Evolutionary conservation across 2,113 vertebrate species (phyloP).

Genomic region (cattle (Bos taurus)): ARS-UCD2.0 NC_037331.1:103555001-103555500

Average conservation of each 20-base stretch:
- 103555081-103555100: conserved; percentile 99
- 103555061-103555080: conserved; percentile 96
- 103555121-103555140: conserved; percentile 93
- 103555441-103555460: not conserved
- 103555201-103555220: conserved; percentile 91
- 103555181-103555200: conserved; percentile 98
- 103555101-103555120: conserved; percentile 94
- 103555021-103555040: conserved; percentile 13
- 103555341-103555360: not conserved
- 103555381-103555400: not conserved
- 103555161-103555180: conserved; percentile 98
- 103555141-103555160: conserved; percentile 98
- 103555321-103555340: not conserved
- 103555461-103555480: not conserved
- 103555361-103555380: not conserved
- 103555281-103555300: not conserved
- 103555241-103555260: not conserved
- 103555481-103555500: not conserved
- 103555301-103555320: not conserved
- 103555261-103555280: conserved; percentile 25
- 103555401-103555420: not conserved
- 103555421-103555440: not conserved
- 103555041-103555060: conserved; percentile 39
- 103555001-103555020: conserved; percentile 26
- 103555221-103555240: conserved; percentile 55